Conservation (phyloP, 2,113 vertebrate species). For the Pedionomus torquatus region DNA sequence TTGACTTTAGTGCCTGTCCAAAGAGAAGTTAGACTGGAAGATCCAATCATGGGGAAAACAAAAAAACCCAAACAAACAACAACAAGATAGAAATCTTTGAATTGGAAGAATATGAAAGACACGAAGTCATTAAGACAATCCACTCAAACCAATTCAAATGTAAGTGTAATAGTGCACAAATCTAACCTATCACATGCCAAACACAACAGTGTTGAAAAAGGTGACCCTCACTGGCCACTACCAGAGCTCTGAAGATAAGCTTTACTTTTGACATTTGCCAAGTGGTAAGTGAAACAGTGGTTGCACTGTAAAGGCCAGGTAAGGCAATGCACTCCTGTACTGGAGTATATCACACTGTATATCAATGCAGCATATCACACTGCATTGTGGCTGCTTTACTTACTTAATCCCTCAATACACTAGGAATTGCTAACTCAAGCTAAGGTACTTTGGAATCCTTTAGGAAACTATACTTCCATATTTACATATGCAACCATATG, state of each 20-base stretch:
- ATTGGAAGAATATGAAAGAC: background rate
- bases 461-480: background rate
- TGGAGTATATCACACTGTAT: background rate
- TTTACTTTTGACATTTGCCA: background rate
- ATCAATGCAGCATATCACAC: background rate
- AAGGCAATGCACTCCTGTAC: background rate
- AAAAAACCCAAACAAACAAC: too few species aligned
- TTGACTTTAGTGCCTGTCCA: background rate
- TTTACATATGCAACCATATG: background rate
- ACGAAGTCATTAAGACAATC: background rate
- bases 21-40: background rate
- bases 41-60: background rate
- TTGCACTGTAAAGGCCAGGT: background rate
- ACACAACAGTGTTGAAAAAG: background rate
- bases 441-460: background rate
- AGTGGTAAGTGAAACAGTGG: background rate
- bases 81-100: background rate
- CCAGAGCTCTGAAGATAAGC: background rate
- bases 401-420: background rate
- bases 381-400: background rate
- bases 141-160: background rate
- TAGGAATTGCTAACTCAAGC: background rate
- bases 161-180: background rate
- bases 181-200: background rate
- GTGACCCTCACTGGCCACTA: background rate